Evolutionary conservation across 2,888 invertebrate genomes (phyloP).

Genomic region (Hemaris fuciformis): DNA sequence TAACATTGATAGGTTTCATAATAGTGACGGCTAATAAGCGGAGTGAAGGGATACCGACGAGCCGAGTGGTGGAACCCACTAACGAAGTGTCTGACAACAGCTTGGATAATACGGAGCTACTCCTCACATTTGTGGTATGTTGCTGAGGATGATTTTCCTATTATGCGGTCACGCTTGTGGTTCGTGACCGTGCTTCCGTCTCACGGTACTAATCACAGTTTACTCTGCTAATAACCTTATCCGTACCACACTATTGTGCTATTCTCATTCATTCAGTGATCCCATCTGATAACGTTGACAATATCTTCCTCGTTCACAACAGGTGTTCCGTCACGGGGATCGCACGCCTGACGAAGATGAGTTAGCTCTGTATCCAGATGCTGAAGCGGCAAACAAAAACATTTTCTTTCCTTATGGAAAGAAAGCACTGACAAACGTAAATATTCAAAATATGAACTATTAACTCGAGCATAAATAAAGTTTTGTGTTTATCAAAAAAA

Average conservation of each 20-base stretch:
- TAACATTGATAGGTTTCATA: conserved; percentile 40
- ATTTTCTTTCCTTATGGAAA: conserved; percentile 83
- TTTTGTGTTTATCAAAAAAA: no score
- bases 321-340: conserved; percentile 88
- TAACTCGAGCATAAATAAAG: no score
- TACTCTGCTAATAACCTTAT: conserved; percentile 26
- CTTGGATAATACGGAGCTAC: conserved; percentile 51
- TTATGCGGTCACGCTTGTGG: conserved; percentile 35
- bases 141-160: conserved; percentile 29
- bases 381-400: conserved; percentile 51
- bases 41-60: conserved; percentile 30
- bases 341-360: conserved; percentile 83
- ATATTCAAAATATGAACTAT: conserved; percentile 27
- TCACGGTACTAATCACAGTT: conserved; percentile 29
- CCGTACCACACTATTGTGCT: background rate
- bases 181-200: conserved; percentile 23
- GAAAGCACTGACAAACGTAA: conserved; percentile 85
- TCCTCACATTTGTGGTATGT: conserved; percentile 69
- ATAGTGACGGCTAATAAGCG: conserved; percentile 42
- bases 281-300: conserved; percentile 9
- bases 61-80: conserved; percentile 38
- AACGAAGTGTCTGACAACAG: conserved; percentile 35
- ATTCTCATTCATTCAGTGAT: background rate
- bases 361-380: conserved; percentile 75
- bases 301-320: conserved; percentile 20